phyloP scores from a whole-genome alignment of 2,888 invertebrate species.

The Sarcophaga variegata region DNA sequence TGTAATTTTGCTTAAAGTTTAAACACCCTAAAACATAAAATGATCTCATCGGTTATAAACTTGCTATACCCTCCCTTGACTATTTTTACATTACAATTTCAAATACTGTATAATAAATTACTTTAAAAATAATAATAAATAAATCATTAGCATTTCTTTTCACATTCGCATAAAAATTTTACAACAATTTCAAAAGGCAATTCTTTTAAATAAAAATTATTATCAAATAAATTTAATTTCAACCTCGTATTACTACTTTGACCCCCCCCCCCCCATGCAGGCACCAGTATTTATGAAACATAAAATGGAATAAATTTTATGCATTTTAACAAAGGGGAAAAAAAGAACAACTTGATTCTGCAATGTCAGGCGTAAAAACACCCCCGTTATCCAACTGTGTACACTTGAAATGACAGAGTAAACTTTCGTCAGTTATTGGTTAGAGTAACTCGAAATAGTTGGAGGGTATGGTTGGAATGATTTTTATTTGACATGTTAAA shows the following conservation, averaged over 20 bases:
- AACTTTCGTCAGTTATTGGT: slow-evolving; percentile 30
- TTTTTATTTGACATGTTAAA: slow-evolving; percentile 13
- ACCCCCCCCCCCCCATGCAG: no score
- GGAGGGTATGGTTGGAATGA: slow-evolving; percentile 3
- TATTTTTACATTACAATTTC: no score
- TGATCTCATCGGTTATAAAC: no score
- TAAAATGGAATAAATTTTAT: slow-evolving; percentile 6
- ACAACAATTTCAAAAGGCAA: not conserved
- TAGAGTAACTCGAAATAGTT: slow-evolving; percentile 25
- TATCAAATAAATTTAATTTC: slow-evolving; percentile 5
- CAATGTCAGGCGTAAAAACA: slow-evolving; percentile 16
- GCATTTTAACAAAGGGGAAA: not conserved
- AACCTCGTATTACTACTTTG: not conserved
- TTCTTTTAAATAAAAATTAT: slow-evolving; percentile 1
- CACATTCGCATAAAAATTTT: not conserved
- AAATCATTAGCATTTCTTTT: not conserved
- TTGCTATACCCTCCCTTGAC: no score
- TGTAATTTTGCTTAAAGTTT: no score
- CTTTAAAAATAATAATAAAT: not conserved
- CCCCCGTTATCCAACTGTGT: slow-evolving; percentile 5
- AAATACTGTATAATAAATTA: no score
- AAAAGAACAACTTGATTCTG: not conserved
- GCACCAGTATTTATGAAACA: not conserved
- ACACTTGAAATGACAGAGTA: not conserved
- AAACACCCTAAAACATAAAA: no score